A percentile compares a stretch with the other conserved stretches of the same genome.
Evolutionary conservation across 2,113 vertebrate species (phyloP).

Genomic region (Fukomys damarensis): DNA sequence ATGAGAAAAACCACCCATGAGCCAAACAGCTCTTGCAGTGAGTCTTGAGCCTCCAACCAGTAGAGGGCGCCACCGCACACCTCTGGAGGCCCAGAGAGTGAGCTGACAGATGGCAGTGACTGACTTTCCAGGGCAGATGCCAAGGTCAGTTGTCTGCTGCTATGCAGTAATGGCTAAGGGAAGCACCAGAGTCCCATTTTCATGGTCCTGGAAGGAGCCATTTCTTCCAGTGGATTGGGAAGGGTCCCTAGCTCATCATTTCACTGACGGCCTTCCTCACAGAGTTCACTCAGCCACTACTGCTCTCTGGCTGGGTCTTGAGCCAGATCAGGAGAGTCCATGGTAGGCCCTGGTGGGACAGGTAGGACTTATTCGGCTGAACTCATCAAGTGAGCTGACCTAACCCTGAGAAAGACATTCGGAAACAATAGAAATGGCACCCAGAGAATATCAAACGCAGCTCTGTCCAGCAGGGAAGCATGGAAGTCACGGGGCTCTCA

Average conservation of each 20-base stretch:
- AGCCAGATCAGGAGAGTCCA: background rate
- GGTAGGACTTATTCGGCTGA: background rate
- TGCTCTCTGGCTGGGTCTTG: background rate
- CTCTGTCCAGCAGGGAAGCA: background rate
- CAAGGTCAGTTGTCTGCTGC: background rate
- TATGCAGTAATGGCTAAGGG: background rate
- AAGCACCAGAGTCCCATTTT: background rate
- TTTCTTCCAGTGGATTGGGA: background rate
- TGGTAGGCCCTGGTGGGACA: background rate
- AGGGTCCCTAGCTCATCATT: background rate
- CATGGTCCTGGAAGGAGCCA: background rate
- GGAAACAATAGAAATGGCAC: background rate
- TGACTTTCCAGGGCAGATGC: background rate
- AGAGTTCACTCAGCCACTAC: background rate
- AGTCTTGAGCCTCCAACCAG: background rate
- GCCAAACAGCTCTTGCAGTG: background rate
- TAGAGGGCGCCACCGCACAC: background rate
- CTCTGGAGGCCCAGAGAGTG: background rate
- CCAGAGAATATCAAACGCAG: too few relatives aligned
- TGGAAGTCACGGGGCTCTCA: background rate
- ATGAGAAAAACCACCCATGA: background rate
- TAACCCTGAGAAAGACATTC: background rate
- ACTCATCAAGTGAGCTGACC: background rate
- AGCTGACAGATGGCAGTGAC: too few relatives aligned
- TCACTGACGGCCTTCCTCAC: background rate